phyloP scores from a whole-genome alignment of 2,888 invertebrate species.

The Macrosiphum euphorbiae region DNA sequence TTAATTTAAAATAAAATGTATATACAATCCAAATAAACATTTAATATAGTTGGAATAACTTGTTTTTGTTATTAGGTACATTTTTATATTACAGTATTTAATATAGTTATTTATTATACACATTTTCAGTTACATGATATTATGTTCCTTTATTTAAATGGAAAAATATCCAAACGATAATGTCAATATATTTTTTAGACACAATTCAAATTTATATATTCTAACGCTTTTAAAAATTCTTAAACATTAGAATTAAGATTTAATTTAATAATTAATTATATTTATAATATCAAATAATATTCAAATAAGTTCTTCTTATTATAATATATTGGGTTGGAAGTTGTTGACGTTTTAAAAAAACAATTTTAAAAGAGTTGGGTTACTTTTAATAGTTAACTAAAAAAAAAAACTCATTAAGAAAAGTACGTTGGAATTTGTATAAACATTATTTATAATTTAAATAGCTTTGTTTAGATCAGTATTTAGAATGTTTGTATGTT shows the following conservation, averaged over 20 bases:
- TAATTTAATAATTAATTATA: background rate
- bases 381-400: background rate
- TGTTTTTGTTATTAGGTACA: background rate
- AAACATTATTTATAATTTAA: constrained; percentile 1
- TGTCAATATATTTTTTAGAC: background rate
- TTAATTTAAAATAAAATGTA: too few relatives aligned
- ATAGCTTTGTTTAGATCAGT: background rate
- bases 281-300: background rate
- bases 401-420: background rate
- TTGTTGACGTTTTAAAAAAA: background rate
- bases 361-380: background rate
- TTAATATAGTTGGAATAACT: background rate
- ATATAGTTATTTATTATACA: background rate
- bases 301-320: background rate
- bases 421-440: background rate
- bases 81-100: background rate
- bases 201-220: background rate
- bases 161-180: background rate
- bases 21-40: background rate
- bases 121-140: background rate
- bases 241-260: background rate
- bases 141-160: background rate
- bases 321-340: background rate
- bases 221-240: background rate
- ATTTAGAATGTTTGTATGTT: background rate